Evolutionary conservation across 2,113 vertebrate species (phyloP), one percentile per base, ranked within the genome.

Genomic region (Collichthys lucidus): DNA sequence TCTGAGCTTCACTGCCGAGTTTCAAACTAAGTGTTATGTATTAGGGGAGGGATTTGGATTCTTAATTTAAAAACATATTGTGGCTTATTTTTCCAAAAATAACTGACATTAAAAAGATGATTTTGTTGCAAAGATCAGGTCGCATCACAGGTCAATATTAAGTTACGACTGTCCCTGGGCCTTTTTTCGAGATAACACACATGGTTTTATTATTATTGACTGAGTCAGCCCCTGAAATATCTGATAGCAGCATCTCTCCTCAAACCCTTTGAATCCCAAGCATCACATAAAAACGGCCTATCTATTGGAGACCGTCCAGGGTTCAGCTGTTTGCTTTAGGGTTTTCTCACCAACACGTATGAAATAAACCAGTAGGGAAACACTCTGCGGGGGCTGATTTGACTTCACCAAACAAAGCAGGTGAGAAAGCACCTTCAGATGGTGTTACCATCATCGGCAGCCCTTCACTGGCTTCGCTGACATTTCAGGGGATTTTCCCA

Each of bases 271-370:
- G n/a, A 46, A 40, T 29, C 2, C 1, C 2, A 15, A 2, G 15
- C 4, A 35, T 50, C 55, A 59, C 61, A 56, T 14, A 14, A 50
- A 62, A 24, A 35, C 42, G 0, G 2, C 17, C 17, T 24, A 15
- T 15, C 11, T 40, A n/a, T 35, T 40, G 46, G 31, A 73, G 44
- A 20, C 63, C 75, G 79, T 76, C 29, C 74, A 31, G 42, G 29
- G 56, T 85, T 80, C 86, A 72, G 79, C 81, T 80, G 82, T 47
- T 76, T 20, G 60, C 64, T 61, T 6, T 2, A 14, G 24, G 81
- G 60, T 74, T 68, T 77, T 75, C 42, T 75, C 60, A 50, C 61
- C 26, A 5, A n/a, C 24, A 5, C 44, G 12, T 10, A 16, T 11
- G 63, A 63, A 35, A 50, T 10, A 61, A 78, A 79, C 35, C 78